Evolutionary conservation across 2,113 vertebrate genomes (phyloP), one percentile per base, ranked within the genome.

Genomic region (Oreochromis niloticus): DNA sequence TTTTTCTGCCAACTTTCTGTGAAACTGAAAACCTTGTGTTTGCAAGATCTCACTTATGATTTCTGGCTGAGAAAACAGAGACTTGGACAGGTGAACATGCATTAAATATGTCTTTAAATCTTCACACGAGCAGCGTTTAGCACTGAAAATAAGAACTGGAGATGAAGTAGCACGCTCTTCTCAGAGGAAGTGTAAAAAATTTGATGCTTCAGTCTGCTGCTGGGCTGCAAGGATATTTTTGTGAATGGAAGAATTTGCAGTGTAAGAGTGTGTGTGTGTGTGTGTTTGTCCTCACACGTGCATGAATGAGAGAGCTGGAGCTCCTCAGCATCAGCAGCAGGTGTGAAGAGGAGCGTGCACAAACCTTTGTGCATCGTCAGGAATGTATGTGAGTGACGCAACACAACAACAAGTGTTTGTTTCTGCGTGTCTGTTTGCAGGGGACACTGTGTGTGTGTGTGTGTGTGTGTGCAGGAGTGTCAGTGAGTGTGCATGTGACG

Each of bases 211-310:
- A 50, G 27, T 24, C 34, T 71, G n/a, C 43, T 75, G 43, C 24
- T 10, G 14, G 71, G 32, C 61, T 61, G 41, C 89, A 78, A 19
- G 7, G 3, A 2, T 39, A 82, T 82, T 87, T 87, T 66, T 82
- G 83, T 88, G 86, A 93, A 90, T 88, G 86, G 85, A 92, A 91
- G 83, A 89, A 91, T 88, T 61, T 73, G 34, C 78, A 80, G 34
- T 80, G 68, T 79, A 39, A 63, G 83, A 3, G 19, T 50, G 80
- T 39, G 80, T 73, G 46, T 61, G 19, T 61, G 19, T 50, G 80
- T 50, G 80, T 59, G 71, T 68, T 59, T 78, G 50, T 59, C 13
- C 14, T 30, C 39, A 27, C 39, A 75, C 4, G 13, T 86, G 81
- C 54, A 88, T 56, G 83, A 91, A 80, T 83, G 84, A 87, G 0